phyloP scores from a whole-genome alignment of 2,113 vertebrate genomes.

The Puffinus mauretanicus region DNA sequence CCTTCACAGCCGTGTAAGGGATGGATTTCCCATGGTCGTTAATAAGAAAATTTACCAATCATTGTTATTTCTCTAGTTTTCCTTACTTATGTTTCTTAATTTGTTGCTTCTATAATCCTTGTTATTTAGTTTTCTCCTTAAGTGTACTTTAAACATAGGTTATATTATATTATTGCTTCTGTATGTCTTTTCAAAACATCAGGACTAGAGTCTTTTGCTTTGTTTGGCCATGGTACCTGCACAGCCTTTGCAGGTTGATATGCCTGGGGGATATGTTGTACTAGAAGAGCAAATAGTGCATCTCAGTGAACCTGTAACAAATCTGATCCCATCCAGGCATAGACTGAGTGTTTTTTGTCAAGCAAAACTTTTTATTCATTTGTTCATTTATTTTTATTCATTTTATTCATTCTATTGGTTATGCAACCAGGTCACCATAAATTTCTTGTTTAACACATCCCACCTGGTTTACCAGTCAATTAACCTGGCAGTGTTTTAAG shows the following conservation, averaged over 20 bases:
- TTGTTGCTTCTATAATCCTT: background rate
- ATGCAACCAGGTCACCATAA: background rate
- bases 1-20: background rate
- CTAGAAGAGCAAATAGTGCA: background rate
- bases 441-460: background rate
- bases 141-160: background rate
- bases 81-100: background rate
- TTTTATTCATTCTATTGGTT: background rate
- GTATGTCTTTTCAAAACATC: background rate
- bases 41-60: background rate
- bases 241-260: background rate
- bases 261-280: background rate
- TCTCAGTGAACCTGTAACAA: background rate
- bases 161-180: background rate
- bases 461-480: background rate
- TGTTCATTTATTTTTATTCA: too few relatives aligned
- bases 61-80: background rate
- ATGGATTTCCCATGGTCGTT: background rate
- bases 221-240: background rate
- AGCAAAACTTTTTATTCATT: background rate
- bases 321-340: background rate
- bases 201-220: background rate
- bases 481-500: background rate
- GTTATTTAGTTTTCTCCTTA: background rate
- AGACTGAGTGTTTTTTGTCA: background rate